Conservation (phyloP, 2,888 invertebrate genomes). For the Noctua fimbriata region DNA sequence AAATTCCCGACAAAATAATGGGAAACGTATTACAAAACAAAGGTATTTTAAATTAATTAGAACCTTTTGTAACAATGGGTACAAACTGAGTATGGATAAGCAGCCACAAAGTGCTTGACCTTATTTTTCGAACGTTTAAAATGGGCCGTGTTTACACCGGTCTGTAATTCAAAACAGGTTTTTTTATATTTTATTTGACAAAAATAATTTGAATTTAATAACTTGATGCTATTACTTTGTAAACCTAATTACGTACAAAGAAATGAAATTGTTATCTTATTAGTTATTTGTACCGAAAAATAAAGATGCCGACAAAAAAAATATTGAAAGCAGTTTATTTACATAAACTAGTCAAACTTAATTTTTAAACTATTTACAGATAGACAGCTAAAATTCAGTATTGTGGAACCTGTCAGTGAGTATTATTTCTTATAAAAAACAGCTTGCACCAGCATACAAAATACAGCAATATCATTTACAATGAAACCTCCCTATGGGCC, state of each 20-base stretch:
- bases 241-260: not conserved
- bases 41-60: constrained; percentile 51
- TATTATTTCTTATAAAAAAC: not conserved
- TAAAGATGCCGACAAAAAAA: not conserved
- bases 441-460: not conserved
- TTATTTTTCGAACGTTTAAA: constrained; percentile 52
- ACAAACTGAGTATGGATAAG: constrained; percentile 54
- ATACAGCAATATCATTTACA: constrained; percentile 21
- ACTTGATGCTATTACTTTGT: not conserved
- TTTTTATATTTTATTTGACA: not conserved
- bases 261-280: not conserved
- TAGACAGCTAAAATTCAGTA: too few species aligned
- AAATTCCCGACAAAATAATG: constrained; percentile 32
- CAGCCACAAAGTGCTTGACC: constrained; percentile 61
- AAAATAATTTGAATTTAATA: not conserved
- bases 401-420: not conserved
- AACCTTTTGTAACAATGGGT: constrained; percentile 44
- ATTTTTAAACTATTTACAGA: not conserved
- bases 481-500: not conserved
- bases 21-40: constrained; percentile 34
- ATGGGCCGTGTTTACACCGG: constrained; percentile 38
- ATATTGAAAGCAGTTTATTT: not conserved
- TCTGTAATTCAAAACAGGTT: constrained; percentile 14
- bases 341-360: not conserved
- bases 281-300: not conserved